Base-by-base conservation (phyloP, 2,797 vertebrate genomes). In the Anomalospiza imberbis region DNA sequence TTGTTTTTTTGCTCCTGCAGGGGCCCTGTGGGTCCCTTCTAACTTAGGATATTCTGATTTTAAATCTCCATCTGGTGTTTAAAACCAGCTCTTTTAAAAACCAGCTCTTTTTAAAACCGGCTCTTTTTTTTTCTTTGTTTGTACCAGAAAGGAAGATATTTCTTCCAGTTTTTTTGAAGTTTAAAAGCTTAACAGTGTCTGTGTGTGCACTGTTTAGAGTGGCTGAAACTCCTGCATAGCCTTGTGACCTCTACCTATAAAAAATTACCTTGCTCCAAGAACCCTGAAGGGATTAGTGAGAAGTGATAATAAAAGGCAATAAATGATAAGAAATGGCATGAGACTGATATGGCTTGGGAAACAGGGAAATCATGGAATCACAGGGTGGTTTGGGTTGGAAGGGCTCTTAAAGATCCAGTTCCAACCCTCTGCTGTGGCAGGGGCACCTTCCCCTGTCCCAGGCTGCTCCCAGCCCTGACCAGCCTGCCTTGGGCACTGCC, bases 311-410 rank as follows among this genome's bases (percentile, higher is more conserved):
- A 50, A 84, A 79, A 4, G 45, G 36, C 51, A 87, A 17, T 84
- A 84, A 70, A 42, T 47, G 31, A 26, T 81, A 67, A 82, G 36
- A 71, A 85, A 71, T 19, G 7, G 51, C 44, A 18, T 6, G 4
- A 34, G 25, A 5, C 36, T 44, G 50, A 47, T 63, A 47, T 2
- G 22, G 13, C 28, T 31, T 51, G 14, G 51, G 54, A 34, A 62
- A 17, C 6, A 40, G 10, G 53, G 53, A 68, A 57, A 22, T 42
- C 0, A 0, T 7, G 2, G 38, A 83, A 31, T 57, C 32, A 2
- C 28, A 4, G 36, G 13, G 22, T 68, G 55, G 10, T 20, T 65
- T 12, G 28, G 32, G 22, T 29, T 29, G n/a, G 44, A 54, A 61
- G 34, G 14, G 21, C 20, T 32, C 40, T 47, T 19, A 24, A 55